A percentile compares a stretch with the other conserved stretches of the same genome.
phyloP scores from a whole-genome alignment of 2,888 invertebrate species.

The Chouioia cunea region DNA sequence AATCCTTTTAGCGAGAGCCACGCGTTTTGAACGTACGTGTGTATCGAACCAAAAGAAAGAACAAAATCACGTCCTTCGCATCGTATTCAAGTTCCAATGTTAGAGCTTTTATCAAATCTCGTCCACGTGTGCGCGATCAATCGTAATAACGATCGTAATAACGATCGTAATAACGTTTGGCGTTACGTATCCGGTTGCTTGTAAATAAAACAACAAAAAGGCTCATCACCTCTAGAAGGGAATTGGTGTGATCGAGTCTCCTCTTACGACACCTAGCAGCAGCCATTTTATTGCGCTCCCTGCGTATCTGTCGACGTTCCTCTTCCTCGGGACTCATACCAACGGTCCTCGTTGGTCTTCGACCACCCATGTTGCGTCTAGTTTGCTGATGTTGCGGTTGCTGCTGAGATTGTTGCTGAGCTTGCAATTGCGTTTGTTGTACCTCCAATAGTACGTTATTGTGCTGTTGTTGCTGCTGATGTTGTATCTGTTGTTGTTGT shows the following conservation, averaged over 20 bases:
- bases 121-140: too few relatives aligned
- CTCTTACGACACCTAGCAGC: constrained; percentile 97
- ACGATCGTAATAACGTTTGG: too few relatives aligned
- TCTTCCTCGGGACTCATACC: constrained; percentile 93
- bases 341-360: constrained; percentile 82
- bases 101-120: too few relatives aligned
- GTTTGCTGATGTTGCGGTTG: constrained; percentile 66
- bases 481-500: constrained; percentile 47
- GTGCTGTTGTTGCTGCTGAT: constrained; percentile 71
- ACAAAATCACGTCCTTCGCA: too few relatives aligned
- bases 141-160: too few relatives aligned
- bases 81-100: too few relatives aligned
- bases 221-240: constrained; percentile 79
- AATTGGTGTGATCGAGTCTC: constrained; percentile 95
- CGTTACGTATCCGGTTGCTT: too few relatives aligned
- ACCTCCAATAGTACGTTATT: constrained; percentile 4
- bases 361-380: constrained; percentile 86
- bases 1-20: constrained; percentile 1
- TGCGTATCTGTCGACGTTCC: constrained; percentile 85
- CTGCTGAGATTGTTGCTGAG: constrained; percentile 31
- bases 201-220: constrained; percentile 7
- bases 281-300: constrained; percentile 97
- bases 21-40: neutral
- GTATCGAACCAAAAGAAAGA: neutral
- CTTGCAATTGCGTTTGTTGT: constrained; percentile 42